Evolutionary conservation across 2,797 vertebrate species (phyloP).

Genomic region (Odontamblyopus lacepedii): DNA sequence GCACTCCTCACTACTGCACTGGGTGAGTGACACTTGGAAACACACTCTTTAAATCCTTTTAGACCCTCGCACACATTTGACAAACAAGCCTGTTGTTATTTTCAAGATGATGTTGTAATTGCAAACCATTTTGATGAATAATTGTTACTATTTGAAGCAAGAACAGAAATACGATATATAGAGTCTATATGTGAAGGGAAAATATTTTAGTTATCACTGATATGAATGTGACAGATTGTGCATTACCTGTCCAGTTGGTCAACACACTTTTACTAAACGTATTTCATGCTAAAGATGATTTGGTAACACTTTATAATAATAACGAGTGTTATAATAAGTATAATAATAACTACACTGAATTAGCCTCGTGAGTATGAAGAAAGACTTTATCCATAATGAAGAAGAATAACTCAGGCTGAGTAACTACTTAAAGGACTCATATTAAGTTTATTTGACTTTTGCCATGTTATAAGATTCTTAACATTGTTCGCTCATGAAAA

Average conservation of each 20-base stretch:
- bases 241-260: background rate
- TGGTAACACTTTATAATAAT: too few relatives aligned
- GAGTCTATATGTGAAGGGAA: slow-evolving; percentile 17
- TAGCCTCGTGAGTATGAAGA: too few relatives aligned
- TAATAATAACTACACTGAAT: too few relatives aligned
- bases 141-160: slow-evolving; percentile 47
- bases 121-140: slow-evolving; percentile 24
- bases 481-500: too few relatives aligned
- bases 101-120: slow-evolving; percentile 6
- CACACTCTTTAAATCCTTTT: slow-evolving; percentile 30
- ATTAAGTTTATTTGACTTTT: too few relatives aligned
- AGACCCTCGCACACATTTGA: background rate
- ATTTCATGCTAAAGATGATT: background rate
- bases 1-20: slow-evolving; percentile 30
- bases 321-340: too few relatives aligned
- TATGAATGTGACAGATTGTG: slow-evolving; percentile 29
- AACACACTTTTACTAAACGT: slow-evolving; percentile 8
- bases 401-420: too few relatives aligned
- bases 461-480: too few relatives aligned
- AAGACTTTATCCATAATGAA: too few relatives aligned
- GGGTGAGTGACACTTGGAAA: slow-evolving; percentile 18
- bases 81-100: slow-evolving; percentile 7
- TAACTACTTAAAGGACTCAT: too few relatives aligned
- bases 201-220: slow-evolving; percentile 1
- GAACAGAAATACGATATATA: slow-evolving; percentile 29